These are phyloP conservation scores for Tortrix viridana DNA, from an alignment of 2,888 invertebrate genomes.

Conservation along the genomic window DNA sequence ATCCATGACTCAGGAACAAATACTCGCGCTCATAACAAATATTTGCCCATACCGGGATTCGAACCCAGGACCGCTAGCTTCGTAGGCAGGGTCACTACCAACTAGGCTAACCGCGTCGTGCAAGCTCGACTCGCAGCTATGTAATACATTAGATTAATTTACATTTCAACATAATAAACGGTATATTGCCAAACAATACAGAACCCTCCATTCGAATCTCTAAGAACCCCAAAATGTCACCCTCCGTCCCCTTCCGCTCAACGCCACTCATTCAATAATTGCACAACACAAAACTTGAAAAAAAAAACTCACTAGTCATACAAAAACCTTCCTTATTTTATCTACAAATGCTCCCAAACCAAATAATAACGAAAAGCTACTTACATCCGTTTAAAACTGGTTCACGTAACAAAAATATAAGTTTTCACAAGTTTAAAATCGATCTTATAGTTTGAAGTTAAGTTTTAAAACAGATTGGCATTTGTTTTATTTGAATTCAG, in stretches of 20 bases:
- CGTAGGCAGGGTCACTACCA: too few relatives aligned
- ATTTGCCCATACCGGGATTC: too few relatives aligned
- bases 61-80: too few relatives aligned
- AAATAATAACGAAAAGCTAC: not conserved
- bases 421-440: not conserved
- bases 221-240: constrained; percentile 44
- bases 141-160: too few relatives aligned
- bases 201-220: not conserved
- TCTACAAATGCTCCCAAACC: constrained; percentile 29
- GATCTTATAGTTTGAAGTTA: not conserved
- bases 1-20: too few relatives aligned
- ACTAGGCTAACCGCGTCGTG: too few relatives aligned
- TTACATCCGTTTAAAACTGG: constrained; percentile 20
- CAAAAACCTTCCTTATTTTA: constrained; percentile 18
- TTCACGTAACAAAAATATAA: constrained; percentile 11
- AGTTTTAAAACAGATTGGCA: constrained; percentile 41
- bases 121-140: too few relatives aligned
- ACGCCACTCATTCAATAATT: constrained; percentile 63
- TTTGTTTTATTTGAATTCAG: constrained; percentile 31
- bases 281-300: constrained; percentile 48
- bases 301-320: constrained; percentile 7
- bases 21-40: too few relatives aligned
- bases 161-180: too few relatives aligned
- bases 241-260: constrained; percentile 43
- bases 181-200: not conserved